These are phyloP conservation scores for Neolamprologus brichardi DNA, from an alignment of 2,113 vertebrate species.

Conservation along the genomic window DNA sequence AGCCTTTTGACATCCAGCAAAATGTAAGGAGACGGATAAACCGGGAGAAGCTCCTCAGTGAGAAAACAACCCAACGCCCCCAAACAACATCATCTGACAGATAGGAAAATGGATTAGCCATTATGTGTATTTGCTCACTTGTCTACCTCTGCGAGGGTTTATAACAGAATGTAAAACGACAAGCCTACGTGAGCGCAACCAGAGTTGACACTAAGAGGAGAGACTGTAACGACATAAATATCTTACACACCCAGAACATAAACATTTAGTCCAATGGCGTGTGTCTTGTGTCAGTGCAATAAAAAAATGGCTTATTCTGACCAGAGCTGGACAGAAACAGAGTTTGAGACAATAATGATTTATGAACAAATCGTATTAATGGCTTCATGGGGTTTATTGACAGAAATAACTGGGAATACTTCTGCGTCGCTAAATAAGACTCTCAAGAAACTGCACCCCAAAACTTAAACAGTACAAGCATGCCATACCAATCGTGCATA, in stretches of 20 bases:
- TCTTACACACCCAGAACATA: not conserved
- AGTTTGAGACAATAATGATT: not conserved
- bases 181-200: not conserved
- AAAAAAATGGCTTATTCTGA: not conserved
- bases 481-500: not conserved
- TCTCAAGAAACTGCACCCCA: not conserved
- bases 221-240: not conserved
- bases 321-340: not conserved
- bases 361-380: not conserved
- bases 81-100: conserved; percentile 29
- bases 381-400: not conserved
- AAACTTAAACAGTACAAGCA: not conserved
- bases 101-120: conserved; percentile 43
- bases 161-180: conserved; percentile 22
- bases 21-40: conserved; percentile 25
- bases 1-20: conserved; percentile 35
- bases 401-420: not conserved
- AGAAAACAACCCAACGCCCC: not conserved
- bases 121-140: conserved; percentile 32
- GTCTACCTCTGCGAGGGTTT: conserved; percentile 13
- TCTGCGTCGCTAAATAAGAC: not conserved
- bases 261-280: not conserved
- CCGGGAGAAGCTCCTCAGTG: conserved; percentile 1
- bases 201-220: not conserved
- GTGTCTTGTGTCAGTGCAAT: not conserved